Evolutionary conservation across 2,797 vertebrate genomes (phyloP), one percentile per base, ranked within the genome.

Genomic region (Chelon labrosus): DNA sequence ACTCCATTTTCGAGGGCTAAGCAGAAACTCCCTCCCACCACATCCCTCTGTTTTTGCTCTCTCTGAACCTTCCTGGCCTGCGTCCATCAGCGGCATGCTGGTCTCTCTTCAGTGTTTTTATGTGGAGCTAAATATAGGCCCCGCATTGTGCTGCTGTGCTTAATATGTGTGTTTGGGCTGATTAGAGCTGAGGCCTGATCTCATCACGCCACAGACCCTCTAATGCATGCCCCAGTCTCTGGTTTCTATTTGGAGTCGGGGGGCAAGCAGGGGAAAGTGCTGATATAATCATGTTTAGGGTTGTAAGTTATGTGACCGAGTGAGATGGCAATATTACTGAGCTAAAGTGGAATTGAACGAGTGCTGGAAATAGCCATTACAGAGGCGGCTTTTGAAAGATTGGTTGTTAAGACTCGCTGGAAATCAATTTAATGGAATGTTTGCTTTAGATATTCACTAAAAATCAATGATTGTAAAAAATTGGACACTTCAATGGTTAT

Each of bases 101-200:
- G 81, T 77, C 73, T 61, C 73, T 37, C 65, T 57, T 84, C 87
- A 68, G 65, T 70, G 76, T 88, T 90, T 90, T 85, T 88, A 87
- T 80, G 80, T 50, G 13, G 67, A 69, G 88, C 91, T 93, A 93
- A 93, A 92, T 92, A 92, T 92, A 93, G 88, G 72, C 67, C 64
- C 79, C 7, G 8, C 74, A 85, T 89, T 91, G 86, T 87, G 87
- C 90, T 37, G 85, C 82, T 80, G 79, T 59, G 65, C 70, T 75
- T 89, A 84, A 87, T 87, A 67, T 83, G 85, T 89, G 86, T 88
- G 83, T 84, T 87, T 81, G 79, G 87, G 83, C 80, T 87, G 83
- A 91, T 91, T 85, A 82, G 55, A 85, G 73, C 49, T 64, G 74
- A 75, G 79, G 77, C 70, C 82, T 92, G 90, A 91, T 91, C 87